Evolutionary conservation across 2,888 invertebrate genomes (phyloP), one percentile per base, ranked within the genome.

Genomic region (Cartodere bifasciata): DNA sequence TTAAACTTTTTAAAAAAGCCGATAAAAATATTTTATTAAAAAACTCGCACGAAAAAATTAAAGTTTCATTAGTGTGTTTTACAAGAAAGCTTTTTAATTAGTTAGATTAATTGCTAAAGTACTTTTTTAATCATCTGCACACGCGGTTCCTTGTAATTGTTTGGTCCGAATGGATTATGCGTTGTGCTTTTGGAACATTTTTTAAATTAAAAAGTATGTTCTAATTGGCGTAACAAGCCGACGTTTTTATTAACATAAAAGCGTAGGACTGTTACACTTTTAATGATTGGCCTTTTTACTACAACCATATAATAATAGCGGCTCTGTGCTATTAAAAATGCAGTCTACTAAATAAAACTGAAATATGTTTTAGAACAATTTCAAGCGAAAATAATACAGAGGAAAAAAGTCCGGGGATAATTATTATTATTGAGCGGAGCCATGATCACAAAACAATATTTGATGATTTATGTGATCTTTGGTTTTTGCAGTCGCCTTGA

Each of bases 51-150:
- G n/a, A 17, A 25, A 28, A 31, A 36, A 38, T 36, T 38, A 36
- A 36, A 36, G 29, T 38, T 38, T 38, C 34, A 38, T 38, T 38
- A 38, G 29, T 34, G 34, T 32, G 29, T 30, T 32, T 35, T 26
- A 15, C n/a, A 25, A 32, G 32, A 34, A 31, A 31, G 36, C 26
- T 38, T 38, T 38, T 36, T 38, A 38, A 38, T 38, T 36, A 38
- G 29, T 36, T 22, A 4, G 29, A 32, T 32, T 28, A 29, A 29
- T 32, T 34, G 36, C 36, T 34, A 21, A 30, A 35, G 30, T 26
- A 33, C 32, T 37, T 37, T 37, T 37, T 37, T 37, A 31, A 35
- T 35, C 35, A 35, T 37, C 34, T 30, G 15, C 37, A 35, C 29
- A 34, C 33, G 6, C n/a, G 29, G 29, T 28, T 28, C 24, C 27